Base-by-base conservation (phyloP, 1,140 invertebrate genomes). In the Antheraea mylitta region DNA sequence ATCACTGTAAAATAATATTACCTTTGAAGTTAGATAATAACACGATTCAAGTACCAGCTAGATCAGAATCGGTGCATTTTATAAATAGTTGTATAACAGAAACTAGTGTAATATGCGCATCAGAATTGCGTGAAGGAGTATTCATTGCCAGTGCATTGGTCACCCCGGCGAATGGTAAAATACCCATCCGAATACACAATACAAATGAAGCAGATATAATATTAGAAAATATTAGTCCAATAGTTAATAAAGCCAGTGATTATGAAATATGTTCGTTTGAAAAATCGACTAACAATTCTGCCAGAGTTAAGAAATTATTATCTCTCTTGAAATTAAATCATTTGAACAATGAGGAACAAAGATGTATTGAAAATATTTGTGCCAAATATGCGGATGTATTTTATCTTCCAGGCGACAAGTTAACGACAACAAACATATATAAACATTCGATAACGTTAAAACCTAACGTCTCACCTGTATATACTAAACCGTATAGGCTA, bases 401-500 rank as follows among this genome's bases (percentile, higher is more conserved):
- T 38, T 58, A 67, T 13, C 61, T 73, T 37, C 71, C 72, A 30
- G 75, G 72, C 30, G 80, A 82, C 58, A 69, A 60, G 48, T 60
- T 77, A 42, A 72, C 69, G 10, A 67, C 69, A n/a, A 80, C 78
- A n/a, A 74, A 80, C 53, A 62, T 78, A 22, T 76, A 71, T 53
- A 66, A 77, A 72, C 77, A 79, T 42, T 68, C 19, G 0, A 80
- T 81, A 37, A 19, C 48, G 18, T 67, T 81, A 62, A 74, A 78
- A 72, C 62, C 66, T 16, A 67, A 80, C 36, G 58, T 42, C 42
- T n/a, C 10, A 19, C 76, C 80, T 19, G 70, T 79, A 48, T 82
- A 74, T 72, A 64, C 61, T n/a, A 82, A 83, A 72, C 75, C 73
- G 3, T 85, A 83, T 59, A 64, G 80, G 9, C 66, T 82, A 73